Base-by-base conservation (phyloP, 2,888 invertebrate genomes). In the Hoplodrina ambigua region DNA sequence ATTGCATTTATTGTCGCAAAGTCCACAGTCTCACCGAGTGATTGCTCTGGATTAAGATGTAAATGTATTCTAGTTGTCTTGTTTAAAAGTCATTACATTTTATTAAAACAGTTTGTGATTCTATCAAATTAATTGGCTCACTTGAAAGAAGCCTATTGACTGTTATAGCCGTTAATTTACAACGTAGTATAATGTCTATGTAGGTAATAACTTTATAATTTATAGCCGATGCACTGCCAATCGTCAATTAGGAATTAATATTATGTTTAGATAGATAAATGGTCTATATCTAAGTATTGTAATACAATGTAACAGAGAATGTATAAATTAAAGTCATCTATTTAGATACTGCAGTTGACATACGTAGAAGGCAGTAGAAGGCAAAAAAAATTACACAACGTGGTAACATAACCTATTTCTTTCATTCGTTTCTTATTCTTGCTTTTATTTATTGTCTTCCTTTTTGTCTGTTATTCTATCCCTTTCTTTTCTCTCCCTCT, bases 61-160 rank as follows among this genome's bases (percentile, higher is more conserved):
- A 55, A 66, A 81, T 67, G 15, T 57, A 53, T 68, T 41, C 30
- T 44, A 73, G 46, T 69, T 44, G 80, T 82, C 67, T 62, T 63
- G 68, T 46, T 57, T 79, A 66, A 57, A 66, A 54, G 17, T 53
- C 11, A 72, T 66, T 59, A 50, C 41, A 57, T 78, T 78, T 78
- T 44, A 65, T 60, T 41, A 20, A 62, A 70, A 60, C 68, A 61
- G 69, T 78, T 75, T 69, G 69, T 78, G 69, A 72, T 74, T 60
- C 68, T 65, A 76, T 65, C 20, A 75, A 74, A 75, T 65, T 53
- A 59, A 81, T 71, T 71, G 15, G 56, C 19, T 61, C 58, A 30
- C 8, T 67, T 62, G n/a, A 65, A 66, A 78, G 63, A 66, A 72
- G 50, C 49, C 37, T 59, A 46, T 62, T 66, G 33, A 72, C 50